Evolutionary conservation across 2,113 vertebrate genomes (phyloP).

Genomic region (Papio anubis): DNA sequence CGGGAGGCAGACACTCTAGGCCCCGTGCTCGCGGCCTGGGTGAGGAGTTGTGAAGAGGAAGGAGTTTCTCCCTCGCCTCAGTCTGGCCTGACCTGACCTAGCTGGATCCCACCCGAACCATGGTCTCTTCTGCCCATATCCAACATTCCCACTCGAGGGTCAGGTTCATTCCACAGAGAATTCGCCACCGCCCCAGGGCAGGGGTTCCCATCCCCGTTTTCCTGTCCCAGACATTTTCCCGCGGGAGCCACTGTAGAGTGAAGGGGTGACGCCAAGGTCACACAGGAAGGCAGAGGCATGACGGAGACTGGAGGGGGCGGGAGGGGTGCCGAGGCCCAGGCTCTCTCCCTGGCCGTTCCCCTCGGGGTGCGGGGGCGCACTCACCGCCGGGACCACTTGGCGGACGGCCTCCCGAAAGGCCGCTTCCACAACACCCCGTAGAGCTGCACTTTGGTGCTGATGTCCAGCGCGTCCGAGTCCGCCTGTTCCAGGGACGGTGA

Average conservation of each 20-base stretch:
- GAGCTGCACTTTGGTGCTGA: slow-evolving; percentile 98
- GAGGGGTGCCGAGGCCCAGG: not conserved
- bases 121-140: not conserved
- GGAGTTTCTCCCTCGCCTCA: not conserved
- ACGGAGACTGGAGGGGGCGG: not conserved
- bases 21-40: not conserved
- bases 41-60: not conserved
- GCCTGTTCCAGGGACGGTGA: slow-evolving; percentile 94
- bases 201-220: not conserved
- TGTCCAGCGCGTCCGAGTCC: slow-evolving; percentile 92
- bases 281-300: not conserved
- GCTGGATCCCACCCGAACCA: accelerated
- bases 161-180: not conserved
- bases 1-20: not conserved
- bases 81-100: not conserved
- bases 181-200: not conserved
- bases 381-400: slow-evolving; percentile 98
- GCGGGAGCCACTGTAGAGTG: not conserved
- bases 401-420: slow-evolving; percentile 93
- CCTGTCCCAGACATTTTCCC: not conserved
- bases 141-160: not conserved
- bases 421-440: slow-evolving; percentile 97
- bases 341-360: not conserved
- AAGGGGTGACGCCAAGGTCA: slow-evolving; percentile 53
- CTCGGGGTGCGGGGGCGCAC: not conserved